phyloP scores from a whole-genome alignment of 2,888 invertebrate genomes.

The Gymnosoma rotundatum region DNA sequence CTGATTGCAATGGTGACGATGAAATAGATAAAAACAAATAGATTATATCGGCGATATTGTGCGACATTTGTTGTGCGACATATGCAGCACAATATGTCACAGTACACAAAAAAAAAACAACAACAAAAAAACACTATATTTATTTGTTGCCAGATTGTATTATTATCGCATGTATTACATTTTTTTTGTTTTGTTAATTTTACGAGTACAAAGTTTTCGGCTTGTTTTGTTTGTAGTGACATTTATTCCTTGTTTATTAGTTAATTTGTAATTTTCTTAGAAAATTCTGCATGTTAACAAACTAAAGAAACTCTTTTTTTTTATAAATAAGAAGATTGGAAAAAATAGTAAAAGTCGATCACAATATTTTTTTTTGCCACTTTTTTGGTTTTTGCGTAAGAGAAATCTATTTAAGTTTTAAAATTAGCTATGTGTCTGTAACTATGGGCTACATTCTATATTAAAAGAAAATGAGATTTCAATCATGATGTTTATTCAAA shows the following conservation, averaged over 20 bases:
- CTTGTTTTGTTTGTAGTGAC: slow-evolving; percentile 67
- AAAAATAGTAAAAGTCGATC: no score
- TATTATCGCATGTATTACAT: slow-evolving; percentile 51
- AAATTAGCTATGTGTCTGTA: no score
- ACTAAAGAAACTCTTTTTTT: slow-evolving; percentile 1
- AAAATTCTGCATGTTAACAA: slow-evolving; percentile 57
- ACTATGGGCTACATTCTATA: no score
- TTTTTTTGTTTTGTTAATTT: slow-evolving; percentile 55
- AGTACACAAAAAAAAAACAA: slow-evolving; percentile 22
- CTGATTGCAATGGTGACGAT: slow-evolving; percentile 20
- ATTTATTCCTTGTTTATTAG: slow-evolving; percentile 34
- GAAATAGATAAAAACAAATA: slow-evolving; percentile 77
- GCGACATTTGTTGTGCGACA: slow-evolving; percentile 66
- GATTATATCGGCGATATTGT: slow-evolving; percentile 70
- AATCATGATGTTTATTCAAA: no score
- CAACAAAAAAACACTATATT: slow-evolving; percentile 24
- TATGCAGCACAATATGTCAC: slow-evolving; percentile 62
- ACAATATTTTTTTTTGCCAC: no score
- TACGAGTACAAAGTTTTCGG: slow-evolving; percentile 61
- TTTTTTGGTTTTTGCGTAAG: no score
- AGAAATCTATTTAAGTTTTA: no score
- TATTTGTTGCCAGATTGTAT: slow-evolving; percentile 37
- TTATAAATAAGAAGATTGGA: neutral
- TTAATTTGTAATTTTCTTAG: slow-evolving; percentile 51
- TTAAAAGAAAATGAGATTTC: no score